A percentile compares a stretch with the other conserved stretches of the same genome.
Conservation (phyloP, 2,797 vertebrate genomes). For the Microctenopoma stevenorrisi region DNA sequence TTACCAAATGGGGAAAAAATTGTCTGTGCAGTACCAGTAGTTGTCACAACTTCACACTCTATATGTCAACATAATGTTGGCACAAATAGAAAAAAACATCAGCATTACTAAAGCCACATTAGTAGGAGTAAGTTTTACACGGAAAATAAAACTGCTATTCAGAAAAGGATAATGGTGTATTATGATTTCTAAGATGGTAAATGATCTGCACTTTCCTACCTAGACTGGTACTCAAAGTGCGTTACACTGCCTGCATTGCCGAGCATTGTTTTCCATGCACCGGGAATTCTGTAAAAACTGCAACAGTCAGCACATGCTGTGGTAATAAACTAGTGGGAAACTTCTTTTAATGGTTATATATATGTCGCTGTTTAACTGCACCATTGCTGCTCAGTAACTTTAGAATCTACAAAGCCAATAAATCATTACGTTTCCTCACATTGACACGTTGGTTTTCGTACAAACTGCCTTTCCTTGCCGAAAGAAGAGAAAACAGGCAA, state of each 20-base stretch:
- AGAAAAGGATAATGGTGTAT: neutral
- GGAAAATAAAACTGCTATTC: no score
- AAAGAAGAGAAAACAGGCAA: conserved; percentile 28
- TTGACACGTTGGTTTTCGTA: conserved; percentile 17
- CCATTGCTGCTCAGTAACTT: neutral
- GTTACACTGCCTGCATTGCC: neutral
- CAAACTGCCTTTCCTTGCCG: conserved; percentile 12
- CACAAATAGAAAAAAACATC: neutral
- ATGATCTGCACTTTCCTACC: no score
- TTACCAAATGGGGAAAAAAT: neutral
- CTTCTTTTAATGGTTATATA: neutral
- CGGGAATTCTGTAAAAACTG: conserved; percentile 16
- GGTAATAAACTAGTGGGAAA: neutral
- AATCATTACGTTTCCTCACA: conserved; percentile 5
- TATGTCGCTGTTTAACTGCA: conserved; percentile 6
- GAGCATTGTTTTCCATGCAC: neutral
- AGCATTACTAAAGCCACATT: neutral
- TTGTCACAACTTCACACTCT: neutral
- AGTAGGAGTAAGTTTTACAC: neutral
- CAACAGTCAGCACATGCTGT: conserved; percentile 1
- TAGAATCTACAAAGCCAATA: conserved; percentile 11
- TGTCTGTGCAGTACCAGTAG: neutral
- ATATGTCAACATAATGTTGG: neutral
- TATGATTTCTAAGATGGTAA: neutral
- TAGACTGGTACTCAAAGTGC: no score